Evolutionary conservation across 2,113 vertebrate genomes (phyloP).

Genomic region (Bungarus multicinctus): DNA sequence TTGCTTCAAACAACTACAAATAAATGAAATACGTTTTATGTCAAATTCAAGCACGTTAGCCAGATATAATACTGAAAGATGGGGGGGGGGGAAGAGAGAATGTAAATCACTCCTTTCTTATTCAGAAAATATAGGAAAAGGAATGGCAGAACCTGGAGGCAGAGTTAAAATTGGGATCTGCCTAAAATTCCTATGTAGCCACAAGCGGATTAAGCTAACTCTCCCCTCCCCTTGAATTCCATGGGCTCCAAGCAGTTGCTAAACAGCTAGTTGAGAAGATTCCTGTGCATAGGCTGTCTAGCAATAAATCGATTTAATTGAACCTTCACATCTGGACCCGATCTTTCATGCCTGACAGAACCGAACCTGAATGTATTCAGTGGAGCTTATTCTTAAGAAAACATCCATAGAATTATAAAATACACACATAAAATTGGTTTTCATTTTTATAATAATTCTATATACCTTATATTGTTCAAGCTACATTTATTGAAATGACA

Average conservation of each 20-base stretch:
- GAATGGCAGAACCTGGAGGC: neutral
- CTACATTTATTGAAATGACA: neutral
- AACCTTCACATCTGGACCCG: too few relatives aligned
- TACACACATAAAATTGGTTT: neutral
- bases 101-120: neutral
- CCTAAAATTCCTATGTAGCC: neutral
- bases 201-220: neutral
- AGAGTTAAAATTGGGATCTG: neutral
- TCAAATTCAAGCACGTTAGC: neutral
- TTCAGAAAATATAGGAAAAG: neutral
- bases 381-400: neutral
- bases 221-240: neutral
- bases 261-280: too few relatives aligned
- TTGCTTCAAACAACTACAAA: neutral
- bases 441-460: neutral
- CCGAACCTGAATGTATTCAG: neutral
- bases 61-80: neutral
- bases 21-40: neutral
- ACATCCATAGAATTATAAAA: neutral
- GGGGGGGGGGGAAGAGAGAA: neutral
- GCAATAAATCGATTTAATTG: too few relatives aligned
- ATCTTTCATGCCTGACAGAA: too few relatives aligned
- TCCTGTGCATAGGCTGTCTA: too few relatives aligned
- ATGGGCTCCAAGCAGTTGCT: neutral
- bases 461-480: neutral